phyloP scores from a whole-genome alignment of 1,140 invertebrate genomes.

The Dendroctonus valens region DNA sequence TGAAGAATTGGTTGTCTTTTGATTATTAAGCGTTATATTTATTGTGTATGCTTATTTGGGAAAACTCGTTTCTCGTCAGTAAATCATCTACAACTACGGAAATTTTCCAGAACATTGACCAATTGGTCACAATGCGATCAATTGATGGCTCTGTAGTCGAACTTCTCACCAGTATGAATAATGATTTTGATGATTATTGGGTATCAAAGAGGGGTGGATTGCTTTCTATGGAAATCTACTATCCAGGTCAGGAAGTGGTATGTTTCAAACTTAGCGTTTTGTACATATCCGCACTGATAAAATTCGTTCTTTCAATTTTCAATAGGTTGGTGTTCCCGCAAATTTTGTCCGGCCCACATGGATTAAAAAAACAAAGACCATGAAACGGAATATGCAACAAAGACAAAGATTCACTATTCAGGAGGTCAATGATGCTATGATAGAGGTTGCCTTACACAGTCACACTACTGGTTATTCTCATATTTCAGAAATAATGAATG shows the following conservation, averaged over 20 bases:
- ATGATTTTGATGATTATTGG: constrained; percentile 47
- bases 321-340: constrained; percentile 41
- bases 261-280: constrained; percentile 15
- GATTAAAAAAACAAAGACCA: constrained; percentile 72
- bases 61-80: too few relatives aligned
- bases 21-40: too few relatives aligned
- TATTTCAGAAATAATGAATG: constrained; percentile 37
- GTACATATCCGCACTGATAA: too few relatives aligned
- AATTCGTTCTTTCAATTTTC: background rate
- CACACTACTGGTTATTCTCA: constrained; percentile 36
- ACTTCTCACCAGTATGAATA: constrained; percentile 45
- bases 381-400: constrained; percentile 64
- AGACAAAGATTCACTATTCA: constrained; percentile 64
- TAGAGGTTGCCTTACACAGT: constrained; percentile 44
- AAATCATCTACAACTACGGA: too few relatives aligned
- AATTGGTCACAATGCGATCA: constrained; percentile 45
- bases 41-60: too few relatives aligned
- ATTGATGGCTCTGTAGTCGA: constrained; percentile 48
- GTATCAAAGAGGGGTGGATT: constrained; percentile 40
- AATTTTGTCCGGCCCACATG: constrained; percentile 74
- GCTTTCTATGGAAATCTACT: constrained; percentile 41
- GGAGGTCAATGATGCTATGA: constrained; percentile 56
- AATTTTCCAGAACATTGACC: constrained; percentile 42
- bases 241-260: constrained; percentile 49
- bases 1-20: too few relatives aligned